Evolutionary conservation across 1,140 invertebrate species (phyloP).

Genomic region (Periplaneta americana): DNA sequence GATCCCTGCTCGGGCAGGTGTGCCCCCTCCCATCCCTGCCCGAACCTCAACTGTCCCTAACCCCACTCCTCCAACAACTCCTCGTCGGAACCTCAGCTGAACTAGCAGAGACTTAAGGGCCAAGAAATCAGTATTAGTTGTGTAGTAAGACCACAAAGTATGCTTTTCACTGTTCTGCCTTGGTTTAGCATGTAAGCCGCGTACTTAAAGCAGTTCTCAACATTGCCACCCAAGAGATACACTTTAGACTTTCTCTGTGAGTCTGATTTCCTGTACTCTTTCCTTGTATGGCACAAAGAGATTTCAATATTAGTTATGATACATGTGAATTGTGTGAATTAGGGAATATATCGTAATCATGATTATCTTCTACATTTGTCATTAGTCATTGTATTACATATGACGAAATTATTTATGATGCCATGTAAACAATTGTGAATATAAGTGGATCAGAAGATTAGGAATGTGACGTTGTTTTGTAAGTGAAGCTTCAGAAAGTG

Average conservation of each 20-base stretch:
- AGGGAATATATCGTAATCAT: too few relatives aligned
- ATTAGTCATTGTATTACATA: too few relatives aligned
- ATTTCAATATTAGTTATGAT: neutral
- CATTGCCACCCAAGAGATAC: neutral
- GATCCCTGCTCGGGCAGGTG: slow-evolving; percentile 54
- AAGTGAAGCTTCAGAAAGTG: too few relatives aligned
- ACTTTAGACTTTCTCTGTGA: neutral
- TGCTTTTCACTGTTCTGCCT: neutral
- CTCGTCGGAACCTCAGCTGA: neutral
- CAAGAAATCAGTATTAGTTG: neutral
- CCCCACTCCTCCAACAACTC: neutral
- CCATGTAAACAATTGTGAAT: too few relatives aligned
- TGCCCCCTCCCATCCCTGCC: slow-evolving; percentile 65
- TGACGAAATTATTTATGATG: too few relatives aligned
- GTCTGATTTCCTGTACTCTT: neutral
- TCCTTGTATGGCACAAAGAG: neutral
- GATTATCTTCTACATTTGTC: too few relatives aligned
- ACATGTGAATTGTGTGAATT: too few relatives aligned
- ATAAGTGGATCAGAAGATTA: too few relatives aligned
- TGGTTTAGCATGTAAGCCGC: neutral
- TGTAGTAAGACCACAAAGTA: neutral
- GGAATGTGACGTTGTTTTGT: too few relatives aligned
- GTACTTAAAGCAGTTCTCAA: neutral
- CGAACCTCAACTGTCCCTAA: slow-evolving; percentile 29
- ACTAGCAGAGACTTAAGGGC: neutral